Evolutionary conservation across 2,797 vertebrate genomes (phyloP).

Genomic region (Cynodonichthys magdalenae): DNA sequence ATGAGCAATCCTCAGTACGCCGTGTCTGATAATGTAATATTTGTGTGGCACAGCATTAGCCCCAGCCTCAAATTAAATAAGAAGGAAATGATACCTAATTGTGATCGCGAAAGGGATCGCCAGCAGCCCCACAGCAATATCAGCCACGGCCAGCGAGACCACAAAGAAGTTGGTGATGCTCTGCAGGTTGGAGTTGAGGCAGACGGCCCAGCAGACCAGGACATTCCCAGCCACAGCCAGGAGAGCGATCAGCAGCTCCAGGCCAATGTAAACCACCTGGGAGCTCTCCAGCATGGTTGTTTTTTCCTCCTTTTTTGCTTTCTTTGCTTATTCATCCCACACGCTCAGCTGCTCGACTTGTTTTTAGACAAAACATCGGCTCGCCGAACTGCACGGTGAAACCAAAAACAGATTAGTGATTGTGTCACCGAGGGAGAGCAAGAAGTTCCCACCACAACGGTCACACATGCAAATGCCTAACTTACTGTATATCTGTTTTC

Average conservation of each 20-base stretch:
- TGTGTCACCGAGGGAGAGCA: constrained; percentile 24
- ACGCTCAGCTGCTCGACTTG: constrained; percentile 24
- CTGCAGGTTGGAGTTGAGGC: constrained; percentile 94
- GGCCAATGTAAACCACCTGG: constrained; percentile 85
- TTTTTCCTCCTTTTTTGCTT: constrained; percentile 34
- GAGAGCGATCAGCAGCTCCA: constrained; percentile 92
- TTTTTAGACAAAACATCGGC: constrained; percentile 37
- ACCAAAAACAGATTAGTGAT: constrained; percentile 3
- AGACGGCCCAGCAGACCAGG: constrained; percentile 96
- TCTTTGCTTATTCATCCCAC: constrained; percentile 60
- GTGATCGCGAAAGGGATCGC: constrained; percentile 96
- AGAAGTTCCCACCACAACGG: constrained; percentile 45
- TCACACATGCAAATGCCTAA: background rate
- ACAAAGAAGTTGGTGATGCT: constrained; percentile 98
- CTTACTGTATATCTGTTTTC: background rate
- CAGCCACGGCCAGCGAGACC: constrained; percentile 93
- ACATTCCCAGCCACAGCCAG: constrained; percentile 92
- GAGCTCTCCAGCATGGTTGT: constrained; percentile 80
- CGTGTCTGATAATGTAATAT: constrained; percentile 10
- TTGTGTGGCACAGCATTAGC: background rate
- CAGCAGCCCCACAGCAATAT: constrained; percentile 93
- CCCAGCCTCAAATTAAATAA: constrained; percentile 4
- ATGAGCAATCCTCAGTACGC: background rate
- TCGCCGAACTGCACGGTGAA: constrained; percentile 24
- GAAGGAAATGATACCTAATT: constrained; percentile 67